These are phyloP conservation scores for Monodelphis domestica DNA, from an alignment of 2,797 vertebrate species.

Conservation along the genomic window DNA sequence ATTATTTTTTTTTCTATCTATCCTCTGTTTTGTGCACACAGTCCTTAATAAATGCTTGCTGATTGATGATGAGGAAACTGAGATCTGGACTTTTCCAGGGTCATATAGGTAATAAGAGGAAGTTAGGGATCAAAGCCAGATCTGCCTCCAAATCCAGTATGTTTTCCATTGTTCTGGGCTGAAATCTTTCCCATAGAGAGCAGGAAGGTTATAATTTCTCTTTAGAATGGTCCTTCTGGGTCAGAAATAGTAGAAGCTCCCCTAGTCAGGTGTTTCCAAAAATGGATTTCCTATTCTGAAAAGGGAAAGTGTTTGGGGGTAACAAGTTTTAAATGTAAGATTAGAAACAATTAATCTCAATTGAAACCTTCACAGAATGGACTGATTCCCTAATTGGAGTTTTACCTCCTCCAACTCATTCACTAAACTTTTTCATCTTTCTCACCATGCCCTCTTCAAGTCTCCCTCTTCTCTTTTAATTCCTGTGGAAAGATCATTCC, in stretches of 20 bases:
- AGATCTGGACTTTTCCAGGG: background rate
- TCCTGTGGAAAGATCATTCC: background rate
- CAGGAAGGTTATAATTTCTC: background rate
- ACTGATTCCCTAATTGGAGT: background rate
- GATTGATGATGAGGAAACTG: background rate
- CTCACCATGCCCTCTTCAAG: background rate
- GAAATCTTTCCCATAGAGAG: background rate
- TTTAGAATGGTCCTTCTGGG: background rate
- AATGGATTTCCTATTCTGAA: background rate
- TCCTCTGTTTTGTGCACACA: background rate
- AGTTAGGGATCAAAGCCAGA: background rate
- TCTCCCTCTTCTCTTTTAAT: no score
- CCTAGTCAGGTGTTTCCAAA: background rate
- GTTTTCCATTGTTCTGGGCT: background rate
- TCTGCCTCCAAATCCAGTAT: background rate
- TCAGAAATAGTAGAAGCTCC: background rate
- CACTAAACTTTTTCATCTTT: background rate
- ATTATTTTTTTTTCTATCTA: background rate
- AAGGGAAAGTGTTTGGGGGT: background rate
- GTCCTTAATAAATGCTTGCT: background rate
- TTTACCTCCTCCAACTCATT: background rate
- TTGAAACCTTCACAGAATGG: background rate
- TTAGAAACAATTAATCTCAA: background rate
- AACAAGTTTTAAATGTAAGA: background rate
- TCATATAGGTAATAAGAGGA: background rate